phyloP scores from a whole-genome alignment of 2,797 vertebrate species.

The Taenioides sp. region DNA sequence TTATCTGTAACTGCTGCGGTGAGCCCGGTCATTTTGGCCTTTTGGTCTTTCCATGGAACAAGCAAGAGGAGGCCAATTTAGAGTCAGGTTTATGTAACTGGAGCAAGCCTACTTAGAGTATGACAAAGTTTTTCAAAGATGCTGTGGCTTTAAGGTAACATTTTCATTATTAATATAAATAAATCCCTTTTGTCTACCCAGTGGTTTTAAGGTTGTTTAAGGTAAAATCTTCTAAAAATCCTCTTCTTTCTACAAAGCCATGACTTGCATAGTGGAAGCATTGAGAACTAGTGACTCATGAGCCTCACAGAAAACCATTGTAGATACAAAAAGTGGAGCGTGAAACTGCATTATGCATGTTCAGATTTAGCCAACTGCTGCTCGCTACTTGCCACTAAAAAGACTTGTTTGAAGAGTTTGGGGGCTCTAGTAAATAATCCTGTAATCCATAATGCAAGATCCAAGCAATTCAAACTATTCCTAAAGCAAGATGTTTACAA shows the following conservation, averaged over 20 bases:
- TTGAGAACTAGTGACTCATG: constrained; percentile 37
- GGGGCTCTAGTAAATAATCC: constrained; percentile 19
- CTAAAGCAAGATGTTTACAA: constrained; percentile 13
- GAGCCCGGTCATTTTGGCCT: too few relatives aligned
- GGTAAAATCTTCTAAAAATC: not conserved
- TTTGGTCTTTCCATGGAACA: too few relatives aligned
- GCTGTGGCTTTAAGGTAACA: not conserved
- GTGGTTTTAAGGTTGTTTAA: not conserved
- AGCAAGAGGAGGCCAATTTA: too few relatives aligned
- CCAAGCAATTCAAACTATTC: not conserved
- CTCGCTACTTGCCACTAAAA: constrained; percentile 18
- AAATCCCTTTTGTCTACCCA: not conserved
- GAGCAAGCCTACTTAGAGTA: too few relatives aligned
- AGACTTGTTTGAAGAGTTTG: constrained; percentile 9
- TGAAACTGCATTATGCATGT: constrained; percentile 52
- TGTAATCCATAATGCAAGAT: constrained; percentile 20
- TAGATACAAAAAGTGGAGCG: constrained; percentile 47
- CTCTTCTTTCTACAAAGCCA: constrained; percentile 3
- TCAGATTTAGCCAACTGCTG: constrained; percentile 29
- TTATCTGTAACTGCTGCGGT: too few relatives aligned
- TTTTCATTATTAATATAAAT: not conserved
- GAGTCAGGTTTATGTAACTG: too few relatives aligned
- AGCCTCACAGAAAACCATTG: constrained; percentile 26
- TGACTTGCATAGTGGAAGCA: constrained; percentile 10
- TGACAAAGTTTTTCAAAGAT: too few relatives aligned